Conservation (phyloP, 2,113 vertebrate genomes). For the Isurus oxyrinchus region DNA sequence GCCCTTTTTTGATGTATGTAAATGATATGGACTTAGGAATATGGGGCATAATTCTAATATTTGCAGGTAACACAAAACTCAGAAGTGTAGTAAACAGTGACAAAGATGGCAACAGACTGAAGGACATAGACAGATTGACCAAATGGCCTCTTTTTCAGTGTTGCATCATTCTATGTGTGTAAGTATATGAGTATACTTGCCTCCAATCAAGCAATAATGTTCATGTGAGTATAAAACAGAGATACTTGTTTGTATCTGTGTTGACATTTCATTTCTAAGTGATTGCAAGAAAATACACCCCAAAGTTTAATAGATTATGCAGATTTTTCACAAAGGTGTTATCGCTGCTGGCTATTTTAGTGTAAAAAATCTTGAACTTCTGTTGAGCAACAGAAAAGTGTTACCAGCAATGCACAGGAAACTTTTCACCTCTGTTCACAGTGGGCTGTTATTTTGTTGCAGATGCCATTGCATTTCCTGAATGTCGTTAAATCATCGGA, state of each 20-base stretch:
- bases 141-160: too few species aligned
- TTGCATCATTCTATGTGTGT: too few species aligned
- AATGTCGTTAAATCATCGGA: neutral
- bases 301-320: neutral
- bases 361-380: neutral
- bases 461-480: neutral
- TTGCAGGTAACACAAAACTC: too few species aligned
- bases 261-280: neutral
- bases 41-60: too few species aligned
- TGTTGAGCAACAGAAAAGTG: neutral
- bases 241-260: neutral
- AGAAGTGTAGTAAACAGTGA: too few species aligned
- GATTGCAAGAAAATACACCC: neutral
- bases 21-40: too few species aligned
- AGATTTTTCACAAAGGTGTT: neutral
- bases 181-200: neutral
- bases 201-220: neutral
- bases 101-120: too few species aligned
- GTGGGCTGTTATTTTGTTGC: neutral
- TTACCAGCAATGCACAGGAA: neutral
- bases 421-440: neutral
- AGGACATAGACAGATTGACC: too few species aligned
- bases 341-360: neutral
- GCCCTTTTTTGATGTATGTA: too few species aligned
- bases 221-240: neutral